These are phyloP conservation scores for Brienomyrus longianalis DNA, from an alignment of 2,113 vertebrate species.

Conservation along the genomic window DNA sequence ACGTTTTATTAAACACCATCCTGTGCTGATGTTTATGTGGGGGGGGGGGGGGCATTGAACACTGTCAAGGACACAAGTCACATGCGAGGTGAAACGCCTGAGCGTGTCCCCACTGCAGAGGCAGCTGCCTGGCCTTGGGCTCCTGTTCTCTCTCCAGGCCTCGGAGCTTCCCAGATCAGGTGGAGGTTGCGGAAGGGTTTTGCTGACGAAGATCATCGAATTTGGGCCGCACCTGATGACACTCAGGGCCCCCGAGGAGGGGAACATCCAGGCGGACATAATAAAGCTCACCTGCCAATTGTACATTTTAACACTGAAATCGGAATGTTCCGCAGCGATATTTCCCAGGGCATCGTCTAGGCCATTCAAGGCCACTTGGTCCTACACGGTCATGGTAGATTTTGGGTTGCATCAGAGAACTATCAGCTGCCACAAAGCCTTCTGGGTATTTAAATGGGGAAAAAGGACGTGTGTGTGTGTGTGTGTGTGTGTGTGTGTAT, in stretches of 20 bases:
- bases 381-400: not conserved
- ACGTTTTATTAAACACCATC: not conserved
- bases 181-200: not conserved
- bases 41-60: not conserved
- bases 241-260: not conserved
- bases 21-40: not conserved
- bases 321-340: not conserved
- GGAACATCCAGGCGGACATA: not conserved
- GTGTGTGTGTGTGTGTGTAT: not conserved
- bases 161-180: slow-evolving; percentile 13
- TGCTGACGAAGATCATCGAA: not conserved
- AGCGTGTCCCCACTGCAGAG: slow-evolving; percentile 24
- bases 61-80: not conserved
- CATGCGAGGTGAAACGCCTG: not conserved
- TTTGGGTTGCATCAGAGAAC: not conserved
- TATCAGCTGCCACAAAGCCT: not conserved
- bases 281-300: not conserved
- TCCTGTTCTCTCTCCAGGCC: slow-evolving; percentile 38
- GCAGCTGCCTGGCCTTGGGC: slow-evolving; percentile 47
- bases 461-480: not conserved
- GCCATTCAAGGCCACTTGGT: not conserved
- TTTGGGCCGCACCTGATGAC: not conserved
- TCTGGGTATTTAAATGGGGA: not conserved
- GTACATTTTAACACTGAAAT: not conserved
- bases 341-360: not conserved